Base-by-base conservation (phyloP, 2,797 vertebrate species). In the Eremophila alpestris region DNA sequence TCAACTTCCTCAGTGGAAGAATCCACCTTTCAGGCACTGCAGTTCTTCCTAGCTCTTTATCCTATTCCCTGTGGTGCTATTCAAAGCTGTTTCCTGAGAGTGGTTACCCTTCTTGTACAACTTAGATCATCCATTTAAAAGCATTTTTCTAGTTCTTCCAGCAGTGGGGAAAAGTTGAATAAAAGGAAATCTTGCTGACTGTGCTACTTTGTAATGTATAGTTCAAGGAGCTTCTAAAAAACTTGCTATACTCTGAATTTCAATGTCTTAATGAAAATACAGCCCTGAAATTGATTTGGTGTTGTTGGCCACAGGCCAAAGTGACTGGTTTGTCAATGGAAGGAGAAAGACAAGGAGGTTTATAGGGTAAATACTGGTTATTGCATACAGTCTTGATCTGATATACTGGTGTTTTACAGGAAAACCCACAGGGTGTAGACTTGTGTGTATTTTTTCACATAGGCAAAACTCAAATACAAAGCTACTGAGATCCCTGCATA, bases 81-180 rank as follows among this genome's bases (percentile, higher is more conserved):
- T 86, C 77, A 93, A 83, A 94, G 91, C 55, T 4, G 24, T 24
- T 95, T 93, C 87, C 88, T 78, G 92, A 91, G 62, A 81, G 63
- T 5, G 3, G 69, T 55, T 87, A 62, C 69, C 63, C 63, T 86
- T 94, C 88, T 91, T 63, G 55, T 59, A 41, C 34, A 75, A 71
- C 55, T 83, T 24, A 68, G 74, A 65, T 64, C 40, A 58, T 75
- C n/a, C 71, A 74, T 55, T 91, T 71, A 60, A 58, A 87, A 80
- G 43, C 51, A 48, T 41, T 88, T 93, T 67, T 94, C 51, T 64
- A 60, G 26, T 62, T 94, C 69, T 92, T 85, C 52, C 41, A 88
- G 87, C 1, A 8, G 21, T 83, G 38, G 64, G 64, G n/a, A 51
- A 48, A 85, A 93, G 73, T 51, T 88, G 67, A 90, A 58, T 34